Conservation (phyloP, 1,140 invertebrate genomes). For the Drosophila pseudoobscura region DNA sequence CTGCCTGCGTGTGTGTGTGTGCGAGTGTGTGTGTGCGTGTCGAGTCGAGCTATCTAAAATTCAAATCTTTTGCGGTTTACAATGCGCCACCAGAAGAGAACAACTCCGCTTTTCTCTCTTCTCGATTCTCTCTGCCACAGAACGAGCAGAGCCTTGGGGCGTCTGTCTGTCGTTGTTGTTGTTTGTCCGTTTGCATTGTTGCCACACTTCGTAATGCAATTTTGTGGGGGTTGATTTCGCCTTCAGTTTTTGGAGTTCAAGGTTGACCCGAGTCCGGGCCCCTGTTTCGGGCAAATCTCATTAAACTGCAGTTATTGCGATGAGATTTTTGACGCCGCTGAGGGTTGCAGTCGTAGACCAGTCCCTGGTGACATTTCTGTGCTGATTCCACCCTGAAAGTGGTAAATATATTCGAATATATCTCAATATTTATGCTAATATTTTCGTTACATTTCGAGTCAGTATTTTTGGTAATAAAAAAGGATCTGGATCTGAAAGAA, state of each 20-base stretch:
- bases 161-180: conserved; percentile 3
- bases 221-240: conserved; percentile 45
- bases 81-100: conserved; percentile 40
- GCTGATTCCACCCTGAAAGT: too few relatives aligned
- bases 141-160: not conserved
- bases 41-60: conserved; percentile 64
- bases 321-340: conserved; percentile 14
- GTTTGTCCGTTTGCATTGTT: conserved; percentile 35
- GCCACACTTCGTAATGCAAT: conserved; percentile 63
- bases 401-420: too few relatives aligned
- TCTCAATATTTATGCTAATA: too few relatives aligned
- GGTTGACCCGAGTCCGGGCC: conserved; percentile 33
- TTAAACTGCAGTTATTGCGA: conserved; percentile 68
- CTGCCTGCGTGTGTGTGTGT: conserved; percentile 21
- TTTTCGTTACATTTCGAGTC: too few relatives aligned
- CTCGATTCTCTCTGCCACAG: too few relatives aligned
- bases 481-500: too few relatives aligned
- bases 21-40: conserved; percentile 29
- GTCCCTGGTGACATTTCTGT: too few relatives aligned
- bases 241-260: conserved; percentile 45
- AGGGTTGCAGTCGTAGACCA: conserved; percentile 5
- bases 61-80: conserved; percentile 74
- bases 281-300: conserved; percentile 49
- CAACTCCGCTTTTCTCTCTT: conserved; percentile 7
- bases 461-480: too few relatives aligned